These are phyloP conservation scores for Dromius quadrimaculatus DNA, from an alignment of 2,888 invertebrate genomes.

Conservation along the genomic window DNA sequence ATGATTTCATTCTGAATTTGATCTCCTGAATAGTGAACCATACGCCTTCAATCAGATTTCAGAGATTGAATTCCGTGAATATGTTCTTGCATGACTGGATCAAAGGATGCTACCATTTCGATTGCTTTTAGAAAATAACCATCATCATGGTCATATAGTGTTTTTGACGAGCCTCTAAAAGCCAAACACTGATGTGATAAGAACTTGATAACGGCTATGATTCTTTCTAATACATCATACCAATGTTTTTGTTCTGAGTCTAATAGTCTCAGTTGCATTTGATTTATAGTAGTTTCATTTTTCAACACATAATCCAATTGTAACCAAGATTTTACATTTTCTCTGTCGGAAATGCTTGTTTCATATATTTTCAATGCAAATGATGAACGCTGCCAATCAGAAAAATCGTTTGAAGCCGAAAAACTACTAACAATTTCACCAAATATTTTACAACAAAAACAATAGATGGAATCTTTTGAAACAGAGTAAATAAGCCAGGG, in stretches of 20 bases:
- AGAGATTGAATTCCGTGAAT: conserved; percentile 1
- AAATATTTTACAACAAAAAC: conserved; percentile 56
- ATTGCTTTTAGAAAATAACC: conserved; percentile 38
- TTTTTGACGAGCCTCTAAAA: not conserved
- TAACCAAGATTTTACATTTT: conserved; percentile 52
- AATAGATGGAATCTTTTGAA: conserved; percentile 55
- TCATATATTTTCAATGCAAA: conserved; percentile 54
- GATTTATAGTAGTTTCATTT: conserved; percentile 51
- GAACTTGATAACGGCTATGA: conserved; percentile 14
- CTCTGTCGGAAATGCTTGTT: conserved; percentile 49
- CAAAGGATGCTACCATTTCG: conserved; percentile 23
- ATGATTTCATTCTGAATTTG: conserved; percentile 41
- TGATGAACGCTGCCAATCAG: conserved; percentile 54
- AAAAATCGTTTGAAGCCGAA: conserved; percentile 49
- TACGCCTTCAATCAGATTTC: conserved; percentile 22
- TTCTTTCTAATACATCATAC: conserved; percentile 7
- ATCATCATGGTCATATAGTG: conserved; percentile 6
- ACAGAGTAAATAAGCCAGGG: conserved; percentile 55
- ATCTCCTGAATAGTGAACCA: conserved; percentile 29
- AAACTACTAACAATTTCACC: conserved; percentile 51
- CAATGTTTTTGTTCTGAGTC: conserved; percentile 24
- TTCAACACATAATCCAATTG: conserved; percentile 50
- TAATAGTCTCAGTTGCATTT: conserved; percentile 30
- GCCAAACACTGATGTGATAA: conserved; percentile 21
- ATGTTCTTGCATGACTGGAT: conserved; percentile 34